Conservation (phyloP, 2,113 vertebrate genomes). For the Pedetes capensis region DNA sequence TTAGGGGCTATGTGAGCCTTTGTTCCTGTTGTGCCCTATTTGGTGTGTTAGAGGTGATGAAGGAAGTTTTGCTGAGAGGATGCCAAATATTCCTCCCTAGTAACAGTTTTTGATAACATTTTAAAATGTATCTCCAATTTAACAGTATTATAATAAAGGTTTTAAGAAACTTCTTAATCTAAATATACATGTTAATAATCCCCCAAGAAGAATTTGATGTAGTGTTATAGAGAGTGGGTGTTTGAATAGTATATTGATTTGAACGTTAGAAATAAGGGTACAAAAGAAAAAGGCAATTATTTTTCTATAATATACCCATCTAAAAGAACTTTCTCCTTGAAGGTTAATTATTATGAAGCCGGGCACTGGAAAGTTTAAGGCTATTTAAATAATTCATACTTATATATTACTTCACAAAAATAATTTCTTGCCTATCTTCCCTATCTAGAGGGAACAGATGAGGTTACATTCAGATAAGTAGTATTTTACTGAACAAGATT, state of each 20-base stretch:
- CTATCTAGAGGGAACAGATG: constrained; percentile 44
- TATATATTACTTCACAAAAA: constrained; percentile 60
- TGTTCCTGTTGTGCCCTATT: background rate
- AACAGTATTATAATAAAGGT: background rate
- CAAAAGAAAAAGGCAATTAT: background rate
- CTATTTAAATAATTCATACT: constrained; percentile 68
- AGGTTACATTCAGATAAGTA: constrained; percentile 60
- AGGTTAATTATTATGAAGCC: constrained; percentile 52
- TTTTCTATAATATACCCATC: background rate
- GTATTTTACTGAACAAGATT: constrained; percentile 65
- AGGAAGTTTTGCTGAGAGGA: background rate
- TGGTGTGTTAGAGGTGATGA: background rate
- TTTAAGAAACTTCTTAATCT: background rate
- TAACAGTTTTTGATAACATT: background rate
- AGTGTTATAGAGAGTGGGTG: background rate
- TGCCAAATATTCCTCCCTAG: background rate
- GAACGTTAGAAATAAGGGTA: background rate
- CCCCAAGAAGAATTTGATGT: background rate
- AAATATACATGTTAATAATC: background rate
- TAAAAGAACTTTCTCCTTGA: constrained; percentile 56
- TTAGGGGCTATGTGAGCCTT: background rate
- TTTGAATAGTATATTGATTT: background rate
- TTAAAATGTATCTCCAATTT: background rate
- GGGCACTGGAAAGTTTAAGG: constrained; percentile 43
- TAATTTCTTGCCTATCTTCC: constrained; percentile 55